phyloP scores from a whole-genome alignment of 2,113 vertebrate genomes.

The Elephantulus edwardii region DNA sequence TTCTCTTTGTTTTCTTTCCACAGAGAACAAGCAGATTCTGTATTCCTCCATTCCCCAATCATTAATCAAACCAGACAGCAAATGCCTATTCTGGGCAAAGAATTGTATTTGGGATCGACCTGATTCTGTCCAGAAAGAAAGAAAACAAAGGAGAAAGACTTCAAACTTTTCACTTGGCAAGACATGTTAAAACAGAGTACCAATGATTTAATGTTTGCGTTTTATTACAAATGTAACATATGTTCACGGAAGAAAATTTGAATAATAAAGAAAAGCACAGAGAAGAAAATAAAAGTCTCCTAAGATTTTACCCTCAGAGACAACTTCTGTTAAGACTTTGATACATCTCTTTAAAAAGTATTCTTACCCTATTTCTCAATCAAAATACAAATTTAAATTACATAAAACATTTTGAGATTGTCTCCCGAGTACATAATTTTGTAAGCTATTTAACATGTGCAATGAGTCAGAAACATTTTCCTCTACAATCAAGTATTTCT shows the following conservation, averaged over 20 bases:
- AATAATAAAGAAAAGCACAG: too few species aligned
- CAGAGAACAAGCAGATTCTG: neutral
- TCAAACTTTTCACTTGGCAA: neutral
- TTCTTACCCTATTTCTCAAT: neutral
- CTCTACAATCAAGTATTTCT: neutral
- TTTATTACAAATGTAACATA: neutral
- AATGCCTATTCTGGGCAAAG: neutral
- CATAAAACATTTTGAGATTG: constrained; percentile 4
- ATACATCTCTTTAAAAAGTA: neutral
- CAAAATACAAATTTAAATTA: neutral
- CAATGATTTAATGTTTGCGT: neutral
- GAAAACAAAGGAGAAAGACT: neutral
- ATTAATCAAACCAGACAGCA: neutral
- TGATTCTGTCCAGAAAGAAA: neutral
- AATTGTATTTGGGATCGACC: neutral
- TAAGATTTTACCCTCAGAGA: neutral
- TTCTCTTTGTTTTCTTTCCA: neutral
- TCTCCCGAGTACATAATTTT: neutral
- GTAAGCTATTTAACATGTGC: neutral
- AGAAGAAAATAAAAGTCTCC: neutral
- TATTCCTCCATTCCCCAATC: neutral
- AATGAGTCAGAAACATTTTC: neutral
- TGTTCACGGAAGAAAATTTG: neutral
- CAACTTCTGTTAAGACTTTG: neutral
- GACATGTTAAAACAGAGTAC: neutral